Evolutionary conservation across 2,113 vertebrate genomes (phyloP).

Genomic region (Lutjanus erythropterus): DNA sequence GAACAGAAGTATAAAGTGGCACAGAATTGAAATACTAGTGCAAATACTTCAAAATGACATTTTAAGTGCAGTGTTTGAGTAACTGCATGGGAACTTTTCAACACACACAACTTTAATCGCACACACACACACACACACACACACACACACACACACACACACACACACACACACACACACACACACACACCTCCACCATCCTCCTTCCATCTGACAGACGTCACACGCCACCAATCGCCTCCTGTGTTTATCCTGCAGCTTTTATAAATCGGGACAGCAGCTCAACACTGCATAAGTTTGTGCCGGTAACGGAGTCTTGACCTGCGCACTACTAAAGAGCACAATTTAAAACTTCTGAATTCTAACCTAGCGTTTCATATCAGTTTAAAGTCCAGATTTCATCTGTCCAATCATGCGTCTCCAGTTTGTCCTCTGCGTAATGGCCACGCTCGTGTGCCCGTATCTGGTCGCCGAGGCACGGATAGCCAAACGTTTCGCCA

Average conservation of each 20-base stretch:
- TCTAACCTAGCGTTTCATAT: rapidly evolving
- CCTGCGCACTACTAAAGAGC: background rate
- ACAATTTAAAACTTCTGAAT: background rate
- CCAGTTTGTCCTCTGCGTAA: constrained; percentile 53
- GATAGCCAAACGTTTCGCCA: constrained; percentile 68
- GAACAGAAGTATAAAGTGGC: background rate
- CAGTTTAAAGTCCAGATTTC: background rate
- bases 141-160: background rate
- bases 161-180: constrained; percentile 10
- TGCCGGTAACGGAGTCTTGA: background rate
- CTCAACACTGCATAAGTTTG: background rate
- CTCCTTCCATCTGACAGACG: constrained; percentile 28
- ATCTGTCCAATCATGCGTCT: constrained; percentile 50
- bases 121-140: constrained; percentile 1
- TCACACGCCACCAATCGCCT: constrained; percentile 74
- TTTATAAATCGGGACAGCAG: constrained; percentile 65
- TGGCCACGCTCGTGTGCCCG: constrained; percentile 41
- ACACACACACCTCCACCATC: background rate
- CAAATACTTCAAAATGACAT: background rate
- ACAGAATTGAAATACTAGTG: background rate
- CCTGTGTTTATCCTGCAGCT: constrained; percentile 68
- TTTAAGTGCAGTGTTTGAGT: background rate
- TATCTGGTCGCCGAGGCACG: constrained; percentile 46
- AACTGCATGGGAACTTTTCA: background rate
- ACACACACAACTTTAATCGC: background rate